Conservation (phyloP, 2,888 invertebrate genomes). For the Hesperia comma region DNA sequence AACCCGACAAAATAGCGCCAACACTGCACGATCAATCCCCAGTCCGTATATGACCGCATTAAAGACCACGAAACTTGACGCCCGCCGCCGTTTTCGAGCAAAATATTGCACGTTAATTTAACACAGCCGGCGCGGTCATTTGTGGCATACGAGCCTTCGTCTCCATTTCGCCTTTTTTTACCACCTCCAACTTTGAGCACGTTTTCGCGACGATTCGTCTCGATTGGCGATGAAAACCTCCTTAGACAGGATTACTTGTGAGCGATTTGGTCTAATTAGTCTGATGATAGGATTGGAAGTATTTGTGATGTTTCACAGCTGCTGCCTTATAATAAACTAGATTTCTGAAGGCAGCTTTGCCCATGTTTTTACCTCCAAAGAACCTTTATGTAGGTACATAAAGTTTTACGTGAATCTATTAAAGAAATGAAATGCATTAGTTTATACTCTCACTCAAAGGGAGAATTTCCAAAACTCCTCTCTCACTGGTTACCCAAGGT, state of each 20-base stretch:
- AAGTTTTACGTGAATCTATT: too few species aligned
- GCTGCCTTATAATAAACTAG: too few species aligned
- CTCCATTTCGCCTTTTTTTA: conserved; percentile 53
- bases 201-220: conserved; percentile 57
- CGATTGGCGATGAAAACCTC: conserved; percentile 53
- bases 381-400: too few species aligned
- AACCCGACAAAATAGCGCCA: too few species aligned
- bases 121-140: conserved; percentile 71
- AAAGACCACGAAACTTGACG: conserved; percentile 77
- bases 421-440: too few species aligned
- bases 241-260: conserved; percentile 20
- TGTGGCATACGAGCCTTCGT: conserved; percentile 57
- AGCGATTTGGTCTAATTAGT: background rate
- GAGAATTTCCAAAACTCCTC: too few species aligned
- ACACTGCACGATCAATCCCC: conserved; percentile 42
- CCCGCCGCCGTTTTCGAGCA: conserved; percentile 78
- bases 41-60: conserved; percentile 60
- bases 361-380: too few species aligned
- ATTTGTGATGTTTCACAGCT: too few species aligned
- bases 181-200: conserved; percentile 49
- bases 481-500: too few species aligned
- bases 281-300: background rate
- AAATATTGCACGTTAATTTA: conserved; percentile 84
- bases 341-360: too few species aligned
- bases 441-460: too few species aligned